A percentile compares a stretch with the other conserved stretches of the same genome.
These are phyloP conservation scores for Anthopleura sola DNA, from an alignment of 64 coral and sea anemone species.

Conservation along the genomic window DNA sequence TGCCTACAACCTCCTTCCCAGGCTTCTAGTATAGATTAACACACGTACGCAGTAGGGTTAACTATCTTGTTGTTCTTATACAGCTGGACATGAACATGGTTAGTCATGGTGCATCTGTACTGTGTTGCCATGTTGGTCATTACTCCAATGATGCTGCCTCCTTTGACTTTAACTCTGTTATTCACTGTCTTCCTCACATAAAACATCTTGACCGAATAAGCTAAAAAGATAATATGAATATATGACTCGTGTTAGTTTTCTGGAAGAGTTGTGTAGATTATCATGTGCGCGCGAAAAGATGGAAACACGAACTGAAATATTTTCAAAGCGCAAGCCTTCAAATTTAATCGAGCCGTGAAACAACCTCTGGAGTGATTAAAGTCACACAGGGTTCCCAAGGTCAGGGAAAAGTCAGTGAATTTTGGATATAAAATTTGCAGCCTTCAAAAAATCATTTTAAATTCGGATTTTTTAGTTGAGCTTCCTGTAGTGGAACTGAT, in stretches of 20 bases:
- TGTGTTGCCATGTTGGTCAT: slow-evolving; percentile 8
- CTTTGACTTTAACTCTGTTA: background rate
- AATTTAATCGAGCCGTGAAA: too few species aligned
- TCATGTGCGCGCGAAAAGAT: too few species aligned
- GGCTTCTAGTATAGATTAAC: background rate
- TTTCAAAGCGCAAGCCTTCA: too few species aligned
- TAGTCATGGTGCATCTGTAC: slow-evolving; percentile 11
- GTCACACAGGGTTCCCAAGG: too few species aligned
- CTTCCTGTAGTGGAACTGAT: too few species aligned
- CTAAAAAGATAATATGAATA: background rate
- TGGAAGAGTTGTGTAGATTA: background rate
- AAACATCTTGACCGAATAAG: slow-evolving; percentile 5
- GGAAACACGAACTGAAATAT: too few species aligned
- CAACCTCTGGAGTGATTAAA: too few species aligned
- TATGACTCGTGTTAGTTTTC: background rate
- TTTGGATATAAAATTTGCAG: too few species aligned
- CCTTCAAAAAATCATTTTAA: too few species aligned
- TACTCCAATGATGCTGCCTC: background rate
- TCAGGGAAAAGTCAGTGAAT: too few species aligned
- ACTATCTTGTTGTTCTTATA: slow-evolving; percentile 32
- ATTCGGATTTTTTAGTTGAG: too few species aligned
- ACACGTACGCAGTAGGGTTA: slow-evolving; percentile 5
- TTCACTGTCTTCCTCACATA: slow-evolving; percentile 1
- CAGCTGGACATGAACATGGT: slow-evolving; percentile 32
- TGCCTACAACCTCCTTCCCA: too few species aligned